Evolutionary conservation across 2,113 vertebrate genomes (phyloP), one percentile per base, ranked within the genome.

Genomic region (Lutjanus erythropterus): DNA sequence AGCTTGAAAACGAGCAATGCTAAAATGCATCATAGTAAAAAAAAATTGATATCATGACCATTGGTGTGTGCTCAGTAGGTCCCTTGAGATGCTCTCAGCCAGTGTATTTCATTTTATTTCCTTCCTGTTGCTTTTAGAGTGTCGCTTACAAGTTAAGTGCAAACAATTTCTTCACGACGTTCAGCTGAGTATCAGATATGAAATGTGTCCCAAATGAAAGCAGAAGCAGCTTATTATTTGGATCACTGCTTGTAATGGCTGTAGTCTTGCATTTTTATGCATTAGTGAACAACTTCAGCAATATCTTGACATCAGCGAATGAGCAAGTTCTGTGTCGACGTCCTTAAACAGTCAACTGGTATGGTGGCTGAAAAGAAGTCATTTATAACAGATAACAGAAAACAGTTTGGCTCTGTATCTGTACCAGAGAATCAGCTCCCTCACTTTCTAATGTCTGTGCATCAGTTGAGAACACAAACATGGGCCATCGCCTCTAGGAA

Each of bases 141-240:
- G 83, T 88, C 80, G 71, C 85, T 83, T 76, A 71, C 44, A 81
- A 83, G 62, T 82, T 78, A 80, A 86, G 75, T 73, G 73, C 71
- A 75, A 84, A 83, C 56, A 41, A 25, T 91, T 89, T 86, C 70
- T 83, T 37, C 35, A 11, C 35, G 58, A 77, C 70, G 64, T 78
- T 84, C 82, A 68, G 52, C 35, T 11, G 60, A 79, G 73, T 85
- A 59, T 84, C 81, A 55, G 27, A 87, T 70, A 66, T 82, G 49
- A 76, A 80, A 84, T 84, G 37, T 73, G 52, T 83, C 81, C 62
- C 29, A 73, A 65, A 75, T 84, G 80, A 86, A 88, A 69, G 73
- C 81, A 71, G 41, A 42, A 66, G 75, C 60, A 71, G 73, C 81
- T 85, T 79, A 84, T 81, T 84, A 87, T 77, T 82, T 83, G 73